Evolutionary conservation across 2,113 vertebrate genomes (phyloP), one percentile per base, ranked within the genome.

Genomic region (Rhadina sibilatrix): DNA sequence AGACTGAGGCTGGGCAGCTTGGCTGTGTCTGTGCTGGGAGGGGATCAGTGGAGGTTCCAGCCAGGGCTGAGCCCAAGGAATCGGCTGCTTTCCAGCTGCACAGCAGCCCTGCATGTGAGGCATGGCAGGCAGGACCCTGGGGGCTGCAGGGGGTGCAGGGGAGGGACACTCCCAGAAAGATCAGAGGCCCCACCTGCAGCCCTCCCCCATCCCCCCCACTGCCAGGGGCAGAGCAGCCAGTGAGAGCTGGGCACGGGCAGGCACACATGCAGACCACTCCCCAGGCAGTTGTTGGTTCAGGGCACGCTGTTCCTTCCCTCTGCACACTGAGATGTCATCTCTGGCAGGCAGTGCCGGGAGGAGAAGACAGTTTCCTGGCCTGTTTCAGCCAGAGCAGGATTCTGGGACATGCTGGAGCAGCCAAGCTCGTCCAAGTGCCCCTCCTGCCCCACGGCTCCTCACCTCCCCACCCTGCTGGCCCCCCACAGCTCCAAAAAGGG

Each of bases 191-290:
- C 60, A 23, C 11, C 38, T 18, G 53, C 13, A 46, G 83, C 52
- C 28, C 60, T 60, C 37, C 54, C 19, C 50, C 56, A 2, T 0
- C 22, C 49, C 8, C 0, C 21, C 11, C 69, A 25, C 2, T 1
- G 50, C 6, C 7, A 72, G 37, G 56, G 49, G 27, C 65, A 74
- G 33, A 38, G 50, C 1, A 0, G 69, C 33, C 50, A 27, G 71
- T 1, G 68, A n/a, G 63, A 63, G 81, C 35, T 0, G 2, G 59
- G n/a, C 64, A 74, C 5, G 2, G 33, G 30, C 23, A 65, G 56
- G 37, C n/a, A n/a, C n/a, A 40, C 1, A 2, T 15, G 16, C 42
- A 79, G 72, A 33, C 20, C 38, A 15, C 11, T 61, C 38, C 46
- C 77, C 10, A 31, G 37, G 24, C 2, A 56, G 65, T 1, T 25